Percentiles rank a stretch among this genome's conserved stretches.
These are phyloP conservation scores for Psylliodes chrysocephalus DNA, from an alignment of 2,888 invertebrate species.

Conservation along the genomic window DNA sequence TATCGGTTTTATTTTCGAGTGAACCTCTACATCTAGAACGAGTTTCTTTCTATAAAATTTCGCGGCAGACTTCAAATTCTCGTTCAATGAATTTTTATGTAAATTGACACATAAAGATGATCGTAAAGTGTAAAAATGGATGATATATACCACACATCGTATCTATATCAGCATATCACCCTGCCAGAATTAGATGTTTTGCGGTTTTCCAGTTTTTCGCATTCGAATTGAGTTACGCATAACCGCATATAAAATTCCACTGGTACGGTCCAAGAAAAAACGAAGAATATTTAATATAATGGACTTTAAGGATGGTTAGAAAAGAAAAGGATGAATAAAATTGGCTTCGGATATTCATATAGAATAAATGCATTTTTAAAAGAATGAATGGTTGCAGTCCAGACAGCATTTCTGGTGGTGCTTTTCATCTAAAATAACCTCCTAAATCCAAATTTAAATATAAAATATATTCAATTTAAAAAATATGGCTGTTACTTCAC, in stretches of 20 bases:
- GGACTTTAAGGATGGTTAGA: no score
- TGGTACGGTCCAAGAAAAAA: conserved; percentile 39
- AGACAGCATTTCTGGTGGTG: no score
- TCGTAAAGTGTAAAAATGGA: conserved; percentile 37
- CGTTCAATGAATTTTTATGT: conserved; percentile 32
- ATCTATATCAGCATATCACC: conserved; percentile 25
- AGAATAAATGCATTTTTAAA: no score
- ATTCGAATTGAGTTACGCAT: conserved; percentile 59
- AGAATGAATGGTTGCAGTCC: no score
- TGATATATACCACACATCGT: conserved; percentile 30
- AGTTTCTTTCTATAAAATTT: conserved; percentile 21
- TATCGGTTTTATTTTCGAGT: not conserved
- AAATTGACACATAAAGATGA: conserved; percentile 37
- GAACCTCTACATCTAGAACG: not conserved
- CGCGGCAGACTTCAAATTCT: conserved; percentile 19
- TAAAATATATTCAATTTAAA: no score
- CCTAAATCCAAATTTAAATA: no score
- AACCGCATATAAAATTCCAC: conserved; percentile 57
- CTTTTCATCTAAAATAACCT: no score
- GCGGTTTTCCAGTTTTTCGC: conserved; percentile 55
- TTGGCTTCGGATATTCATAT: no score
- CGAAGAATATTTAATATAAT: no score
- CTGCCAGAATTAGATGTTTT: conserved; percentile 51
- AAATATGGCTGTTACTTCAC: no score
- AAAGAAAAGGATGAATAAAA: no score